phyloP scores from a whole-genome alignment of 1,140 invertebrate genomes.

The Nomia melanderi region DNA sequence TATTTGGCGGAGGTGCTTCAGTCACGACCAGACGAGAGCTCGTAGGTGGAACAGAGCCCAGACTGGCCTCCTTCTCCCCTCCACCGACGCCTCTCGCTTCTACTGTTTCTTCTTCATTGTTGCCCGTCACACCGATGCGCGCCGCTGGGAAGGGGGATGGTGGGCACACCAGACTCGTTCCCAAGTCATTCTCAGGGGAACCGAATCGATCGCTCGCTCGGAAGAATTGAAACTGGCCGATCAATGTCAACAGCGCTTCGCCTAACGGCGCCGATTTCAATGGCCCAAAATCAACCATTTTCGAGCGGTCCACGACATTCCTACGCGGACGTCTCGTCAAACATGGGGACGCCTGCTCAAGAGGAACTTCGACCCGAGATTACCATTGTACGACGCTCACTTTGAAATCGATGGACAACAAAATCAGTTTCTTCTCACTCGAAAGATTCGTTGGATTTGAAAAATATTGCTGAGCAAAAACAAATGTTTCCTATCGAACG shows the following conservation, averaged over 20 bases:
- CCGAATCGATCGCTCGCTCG: background rate
- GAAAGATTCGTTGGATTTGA: too few relatives aligned
- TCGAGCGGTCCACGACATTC: too few relatives aligned
- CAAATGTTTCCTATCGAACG: too few relatives aligned
- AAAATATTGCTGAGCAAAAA: too few relatives aligned
- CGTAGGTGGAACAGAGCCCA: conserved; percentile 59
- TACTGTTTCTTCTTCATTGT: conserved; percentile 48
- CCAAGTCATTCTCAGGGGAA: conserved; percentile 1
- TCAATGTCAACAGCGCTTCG: conserved; percentile 8
- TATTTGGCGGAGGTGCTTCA: conserved; percentile 61
- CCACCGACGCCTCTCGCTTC: background rate
- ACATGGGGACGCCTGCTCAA: too few relatives aligned
- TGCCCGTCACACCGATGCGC: conserved; percentile 15
- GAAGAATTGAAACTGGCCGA: conserved; percentile 1
- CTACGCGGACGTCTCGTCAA: too few relatives aligned
- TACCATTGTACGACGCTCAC: too few relatives aligned
- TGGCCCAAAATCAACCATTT: too few relatives aligned
- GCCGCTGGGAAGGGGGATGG: background rate
- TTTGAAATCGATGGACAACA: too few relatives aligned
- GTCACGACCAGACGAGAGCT: conserved; percentile 40
- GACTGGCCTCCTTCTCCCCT: conserved; percentile 46
- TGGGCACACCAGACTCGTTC: conserved; percentile 15
- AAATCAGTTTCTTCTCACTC: too few relatives aligned
- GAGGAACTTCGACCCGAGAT: too few relatives aligned
- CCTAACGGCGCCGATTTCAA: too few relatives aligned